Conservation (phyloP, 2,113 vertebrate species). For the Nematolebias whitei region DNA sequence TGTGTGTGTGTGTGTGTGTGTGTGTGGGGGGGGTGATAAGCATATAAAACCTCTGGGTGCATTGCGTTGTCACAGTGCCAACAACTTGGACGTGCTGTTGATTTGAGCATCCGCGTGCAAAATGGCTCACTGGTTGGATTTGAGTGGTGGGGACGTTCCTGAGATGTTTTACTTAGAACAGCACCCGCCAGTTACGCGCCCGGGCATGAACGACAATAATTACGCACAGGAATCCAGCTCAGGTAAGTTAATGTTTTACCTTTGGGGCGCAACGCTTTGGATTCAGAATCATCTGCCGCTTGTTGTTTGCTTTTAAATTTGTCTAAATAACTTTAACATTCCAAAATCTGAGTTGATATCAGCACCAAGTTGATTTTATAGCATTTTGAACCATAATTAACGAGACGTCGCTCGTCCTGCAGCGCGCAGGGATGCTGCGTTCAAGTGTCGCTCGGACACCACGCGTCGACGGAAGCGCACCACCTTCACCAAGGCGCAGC, state of each 20-base stretch:
- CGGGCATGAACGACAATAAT: slow-evolving; percentile 15
- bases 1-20: no score
- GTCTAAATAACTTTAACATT: background rate
- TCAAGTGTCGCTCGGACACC: slow-evolving; percentile 1
- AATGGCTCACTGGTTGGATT: slow-evolving; percentile 54
- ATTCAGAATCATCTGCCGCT: no score
- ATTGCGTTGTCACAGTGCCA: background rate
- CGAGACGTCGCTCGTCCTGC: background rate
- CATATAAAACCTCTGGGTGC: slow-evolving; percentile 49
- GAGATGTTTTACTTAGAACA: slow-evolving; percentile 45
- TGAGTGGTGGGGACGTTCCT: background rate
- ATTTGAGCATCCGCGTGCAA: background rate
- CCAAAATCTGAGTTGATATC: background rate
- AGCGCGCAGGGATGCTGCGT: slow-evolving; percentile 20
- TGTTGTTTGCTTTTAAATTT: background rate
- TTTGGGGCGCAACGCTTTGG: no score
- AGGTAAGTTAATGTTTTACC: slow-evolving; percentile 34
- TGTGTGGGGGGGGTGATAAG: no score
- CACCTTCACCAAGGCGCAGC: slow-evolving; percentile 84
- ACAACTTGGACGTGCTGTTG: slow-evolving; percentile 1
- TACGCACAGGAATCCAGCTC: slow-evolving; percentile 31
- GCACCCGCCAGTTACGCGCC: slow-evolving; percentile 25
- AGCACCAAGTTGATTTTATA: no score
- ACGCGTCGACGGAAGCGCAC: slow-evolving; percentile 78
- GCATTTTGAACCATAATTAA: no score